Evolutionary conservation across 2,888 invertebrate species (phyloP), one percentile per base, ranked within the genome.

Genomic region (Cacoxenus indagator): DNA sequence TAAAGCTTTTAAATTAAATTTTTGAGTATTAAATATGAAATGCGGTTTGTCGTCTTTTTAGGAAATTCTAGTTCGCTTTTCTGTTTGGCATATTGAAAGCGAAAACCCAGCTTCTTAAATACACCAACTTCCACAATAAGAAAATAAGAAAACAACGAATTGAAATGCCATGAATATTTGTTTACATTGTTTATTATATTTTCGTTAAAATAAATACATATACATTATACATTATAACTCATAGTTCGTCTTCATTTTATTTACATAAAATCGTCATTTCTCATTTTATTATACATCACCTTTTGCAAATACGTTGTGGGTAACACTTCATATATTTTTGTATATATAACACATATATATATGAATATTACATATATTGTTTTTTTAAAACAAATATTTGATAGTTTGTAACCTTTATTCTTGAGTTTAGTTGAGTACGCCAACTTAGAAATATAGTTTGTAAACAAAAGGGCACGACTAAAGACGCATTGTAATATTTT

Each of bases 381-480:
- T 55, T 61, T 62, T 55, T 48, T 57, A 64, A 62, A 51, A 67
- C n/a, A 27, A 29, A 31, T 37, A 46, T 67, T 51, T 29, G 29
- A 54, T 64, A 27, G 57, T 64, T 51, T 19, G 5, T 22, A 51
- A 51, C 51, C 4, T 51, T 51, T 71, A 55, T 65, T 46, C 66
- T 43, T 51, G 17, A 17, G 2, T 51, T 68, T 65, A 59, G 61
- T 67, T 67, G 65, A 59, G 64, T 73, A 73, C 69, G 66, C 70
- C 24, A 37, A 31, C 65, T 69, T 75, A 70, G 78, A 77, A 37
- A 22, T 22, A 51, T 3, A 22, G 11, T 51, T 51, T 51, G 51
- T 22, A 62, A 55, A 75, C 61, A 65, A 73, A 75, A 76, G 73
- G 73, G 59, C 70, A 76, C 74, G 78, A 77, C 77, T 79, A 76